Base-by-base conservation (phyloP, 2,113 vertebrate genomes). In the Uria aalge region DNA sequence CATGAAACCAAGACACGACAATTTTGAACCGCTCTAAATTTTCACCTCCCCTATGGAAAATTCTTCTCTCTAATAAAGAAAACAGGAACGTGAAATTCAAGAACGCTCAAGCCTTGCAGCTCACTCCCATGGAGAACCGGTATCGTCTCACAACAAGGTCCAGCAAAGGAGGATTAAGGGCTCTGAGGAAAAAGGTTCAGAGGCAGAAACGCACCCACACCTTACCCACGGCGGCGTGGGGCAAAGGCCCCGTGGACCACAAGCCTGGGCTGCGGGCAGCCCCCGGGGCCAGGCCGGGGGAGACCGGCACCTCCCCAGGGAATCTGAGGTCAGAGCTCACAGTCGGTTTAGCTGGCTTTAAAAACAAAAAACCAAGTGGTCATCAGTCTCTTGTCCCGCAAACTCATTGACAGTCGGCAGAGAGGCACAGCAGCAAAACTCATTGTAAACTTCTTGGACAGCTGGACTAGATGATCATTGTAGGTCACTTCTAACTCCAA, bases 191-290 rank as follows among this genome's bases (percentile, higher is more conserved):
- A 81, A 36, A 38, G 15, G 2, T 19, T 48, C 29, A 1, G 21
- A 36, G 45, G 21, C 40, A 77, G 66, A 36, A 81, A 19, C 12
- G 5, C 60, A 32, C 6, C 36, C 40, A 5, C 1, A 4, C 38
- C 17, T n/a, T 23, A 8, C 2, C 20, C 53, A 6, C 0, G 0
- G 53, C n/a, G 32, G 12, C 1, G 8, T 34, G 53, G 41, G 55
- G 20, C 12, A 9, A 45, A 22, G 50, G 14, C 29, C 36, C 10
- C 40, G 0, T 1, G 1, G 21, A 20, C 8, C 38, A 9, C 8
- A 17, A 8, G 23, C 20, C 60, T 23, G 20, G 52, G 59, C 81
- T 15, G 30, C 2, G 2, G n/a, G 22, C 24, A 62, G 17, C 22
- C 19, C 36, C 43, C 12, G 11, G 15, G 19, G 16, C 8, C 2